A percentile compares a stretch with the other conserved stretches of the same genome.
Conservation (phyloP, 2,797 vertebrate genomes). For the Cirrhinus mrigala region DNA sequence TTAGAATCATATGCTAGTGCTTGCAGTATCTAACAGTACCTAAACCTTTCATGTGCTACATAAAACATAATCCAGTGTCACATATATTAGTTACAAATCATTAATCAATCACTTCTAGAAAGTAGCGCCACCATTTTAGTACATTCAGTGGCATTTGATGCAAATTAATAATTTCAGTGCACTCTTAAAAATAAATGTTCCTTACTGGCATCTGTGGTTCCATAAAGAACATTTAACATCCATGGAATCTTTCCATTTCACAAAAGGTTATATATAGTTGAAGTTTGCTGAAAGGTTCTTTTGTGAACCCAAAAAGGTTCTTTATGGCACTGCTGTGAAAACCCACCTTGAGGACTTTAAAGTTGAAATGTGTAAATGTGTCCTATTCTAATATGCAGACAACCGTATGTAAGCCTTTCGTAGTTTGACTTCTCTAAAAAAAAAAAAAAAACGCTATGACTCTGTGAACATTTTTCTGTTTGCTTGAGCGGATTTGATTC, state of each 20-base stretch:
- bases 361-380: neutral
- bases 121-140: neutral
- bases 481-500: neutral
- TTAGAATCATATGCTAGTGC: slow-evolving; percentile 2
- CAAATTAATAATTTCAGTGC: neutral
- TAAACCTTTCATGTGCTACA: neutral
- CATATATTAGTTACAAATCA: neutral
- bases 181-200: neutral
- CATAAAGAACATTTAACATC: neutral
- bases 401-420: neutral
- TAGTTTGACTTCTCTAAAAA: no score
- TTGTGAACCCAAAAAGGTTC: neutral
- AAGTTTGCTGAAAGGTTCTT: neutral
- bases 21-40: neutral
- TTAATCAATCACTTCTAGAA: neutral
- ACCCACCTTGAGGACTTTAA: neutral
- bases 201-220: neutral
- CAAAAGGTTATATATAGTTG: neutral
- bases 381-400: neutral
- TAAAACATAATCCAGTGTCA: neutral
- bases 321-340: neutral
- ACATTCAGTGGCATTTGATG: neutral
- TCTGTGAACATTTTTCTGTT: neutral
- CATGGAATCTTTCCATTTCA: neutral
- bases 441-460: neutral